Evolutionary conservation across 2,113 vertebrate species (phyloP).

Genomic region (Phylloscopus trochilus): DNA sequence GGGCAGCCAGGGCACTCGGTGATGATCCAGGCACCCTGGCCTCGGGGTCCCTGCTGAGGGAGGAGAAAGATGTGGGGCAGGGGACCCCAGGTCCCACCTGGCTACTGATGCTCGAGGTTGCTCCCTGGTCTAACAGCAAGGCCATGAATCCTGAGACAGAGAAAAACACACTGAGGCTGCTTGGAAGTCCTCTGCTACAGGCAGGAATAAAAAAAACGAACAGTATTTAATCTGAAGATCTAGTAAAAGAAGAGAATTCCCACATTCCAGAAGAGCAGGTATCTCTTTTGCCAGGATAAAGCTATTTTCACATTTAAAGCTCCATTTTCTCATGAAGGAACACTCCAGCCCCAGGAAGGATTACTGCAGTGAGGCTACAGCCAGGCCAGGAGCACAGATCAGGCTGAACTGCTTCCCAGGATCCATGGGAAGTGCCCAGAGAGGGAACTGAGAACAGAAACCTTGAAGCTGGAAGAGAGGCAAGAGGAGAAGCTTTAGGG

Average conservation of each 20-base stretch:
- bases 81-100: background rate
- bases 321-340: background rate
- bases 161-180: background rate
- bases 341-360: background rate
- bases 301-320: background rate
- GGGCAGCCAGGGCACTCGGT: background rate
- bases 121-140: background rate
- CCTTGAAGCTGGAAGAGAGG: background rate
- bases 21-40: background rate
- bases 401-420: background rate
- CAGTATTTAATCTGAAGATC: background rate
- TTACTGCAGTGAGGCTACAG: background rate
- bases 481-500: background rate
- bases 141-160: background rate
- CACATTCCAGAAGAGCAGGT: background rate
- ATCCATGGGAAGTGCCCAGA: background rate
- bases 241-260: background rate
- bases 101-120: accelerated
- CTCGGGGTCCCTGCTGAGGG: background rate
- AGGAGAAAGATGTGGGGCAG: background rate
- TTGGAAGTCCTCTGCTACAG: background rate
- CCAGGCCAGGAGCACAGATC: background rate
- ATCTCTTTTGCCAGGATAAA: background rate
- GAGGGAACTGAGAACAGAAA: background rate
- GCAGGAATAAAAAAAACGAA: background rate